Percentiles rank a stretch among this genome's conserved stretches.
These are phyloP conservation scores for Dinoponera quadriceps DNA, from an alignment of 1,140 invertebrate species.

Conservation along the genomic window DNA sequence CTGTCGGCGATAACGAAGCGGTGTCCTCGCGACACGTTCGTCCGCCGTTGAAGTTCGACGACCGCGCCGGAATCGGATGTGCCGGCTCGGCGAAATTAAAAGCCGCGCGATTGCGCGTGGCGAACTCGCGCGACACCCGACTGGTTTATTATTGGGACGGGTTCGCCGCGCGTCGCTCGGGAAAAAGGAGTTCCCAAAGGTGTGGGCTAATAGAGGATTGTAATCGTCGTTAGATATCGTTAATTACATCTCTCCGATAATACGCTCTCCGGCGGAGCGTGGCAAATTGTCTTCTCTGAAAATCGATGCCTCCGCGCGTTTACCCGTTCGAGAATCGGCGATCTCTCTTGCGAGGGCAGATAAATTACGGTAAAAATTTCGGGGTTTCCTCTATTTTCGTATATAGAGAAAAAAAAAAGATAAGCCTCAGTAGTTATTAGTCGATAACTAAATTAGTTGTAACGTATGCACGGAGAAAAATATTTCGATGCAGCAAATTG, in stretches of 20 bases:
- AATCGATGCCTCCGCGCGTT: neutral
- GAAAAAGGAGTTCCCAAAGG: constrained; percentile 10
- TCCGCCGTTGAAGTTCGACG: constrained; percentile 9
- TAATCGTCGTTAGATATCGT: constrained; percentile 34
- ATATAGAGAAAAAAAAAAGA: too few species aligned
- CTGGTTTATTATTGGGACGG: constrained; percentile 20
- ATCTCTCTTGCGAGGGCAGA: too few species aligned
- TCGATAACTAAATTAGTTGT: too few species aligned
- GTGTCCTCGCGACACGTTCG: constrained; percentile 25
- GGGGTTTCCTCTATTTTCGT: neutral
- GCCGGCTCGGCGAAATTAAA: constrained; percentile 32
- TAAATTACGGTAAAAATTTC: constrained; percentile 27
- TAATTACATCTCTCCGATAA: constrained; percentile 27
- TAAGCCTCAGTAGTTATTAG: too few species aligned
- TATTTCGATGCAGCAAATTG: too few species aligned
- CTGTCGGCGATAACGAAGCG: constrained; percentile 42
- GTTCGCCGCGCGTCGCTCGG: neutral
- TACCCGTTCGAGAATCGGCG: neutral
- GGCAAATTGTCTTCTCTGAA: constrained; percentile 7
- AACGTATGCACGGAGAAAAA: too few species aligned
- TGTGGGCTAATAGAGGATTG: constrained; percentile 13
- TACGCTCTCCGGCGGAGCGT: neutral
- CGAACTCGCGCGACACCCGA: too few species aligned
- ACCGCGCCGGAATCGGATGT: constrained; percentile 9
- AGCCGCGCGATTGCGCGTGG: too few species aligned